phyloP scores from a whole-genome alignment of 2,113 vertebrate species.

The Ophiodon elongatus region DNA sequence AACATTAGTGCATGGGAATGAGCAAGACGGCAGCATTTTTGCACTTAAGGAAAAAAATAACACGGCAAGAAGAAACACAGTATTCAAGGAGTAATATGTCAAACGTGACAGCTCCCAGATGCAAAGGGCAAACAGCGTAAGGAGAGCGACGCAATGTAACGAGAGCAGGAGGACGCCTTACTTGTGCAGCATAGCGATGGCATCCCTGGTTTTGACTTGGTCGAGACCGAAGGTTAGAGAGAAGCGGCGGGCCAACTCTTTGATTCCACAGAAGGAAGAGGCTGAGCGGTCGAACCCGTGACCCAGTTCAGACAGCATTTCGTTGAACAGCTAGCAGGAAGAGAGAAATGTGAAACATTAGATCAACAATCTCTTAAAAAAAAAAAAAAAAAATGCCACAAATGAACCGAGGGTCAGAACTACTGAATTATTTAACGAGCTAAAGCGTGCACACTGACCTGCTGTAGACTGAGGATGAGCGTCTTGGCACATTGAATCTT shows the following conservation, averaged over 20 bases:
- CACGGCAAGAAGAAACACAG: slow-evolving; percentile 19
- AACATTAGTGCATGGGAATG: slow-evolving; percentile 16
- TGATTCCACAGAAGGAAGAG: slow-evolving; percentile 96
- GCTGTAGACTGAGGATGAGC: slow-evolving; percentile 97
- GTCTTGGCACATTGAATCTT: slow-evolving; percentile 99
- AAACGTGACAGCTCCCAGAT: slow-evolving; percentile 43
- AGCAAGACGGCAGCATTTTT: slow-evolving; percentile 18
- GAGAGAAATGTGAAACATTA: slow-evolving; percentile 3
- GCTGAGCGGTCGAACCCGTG: slow-evolving; percentile 96
- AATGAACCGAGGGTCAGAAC: neutral
- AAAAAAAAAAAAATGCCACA: neutral
- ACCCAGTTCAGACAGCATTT: slow-evolving; percentile 97
- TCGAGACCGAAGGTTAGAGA: slow-evolving; percentile 98
- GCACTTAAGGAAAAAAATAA: slow-evolving; percentile 42
- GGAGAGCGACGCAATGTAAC: neutral
- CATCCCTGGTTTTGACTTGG: slow-evolving; percentile 98
- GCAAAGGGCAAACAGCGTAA: slow-evolving; percentile 7
- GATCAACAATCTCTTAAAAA: neutral
- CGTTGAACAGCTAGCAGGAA: slow-evolving; percentile 92
- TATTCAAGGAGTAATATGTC: slow-evolving; percentile 51
- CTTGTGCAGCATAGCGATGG: slow-evolving; percentile 99
- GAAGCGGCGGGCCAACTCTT: slow-evolving; percentile 97
- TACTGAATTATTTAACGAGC: neutral
- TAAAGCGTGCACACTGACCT: slow-evolving; percentile 86
- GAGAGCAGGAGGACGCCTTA: slow-evolving; percentile 78